Evolutionary conservation across 1,140 invertebrate species (phyloP).

Genomic region (Hypsibius dujardini): DNA sequence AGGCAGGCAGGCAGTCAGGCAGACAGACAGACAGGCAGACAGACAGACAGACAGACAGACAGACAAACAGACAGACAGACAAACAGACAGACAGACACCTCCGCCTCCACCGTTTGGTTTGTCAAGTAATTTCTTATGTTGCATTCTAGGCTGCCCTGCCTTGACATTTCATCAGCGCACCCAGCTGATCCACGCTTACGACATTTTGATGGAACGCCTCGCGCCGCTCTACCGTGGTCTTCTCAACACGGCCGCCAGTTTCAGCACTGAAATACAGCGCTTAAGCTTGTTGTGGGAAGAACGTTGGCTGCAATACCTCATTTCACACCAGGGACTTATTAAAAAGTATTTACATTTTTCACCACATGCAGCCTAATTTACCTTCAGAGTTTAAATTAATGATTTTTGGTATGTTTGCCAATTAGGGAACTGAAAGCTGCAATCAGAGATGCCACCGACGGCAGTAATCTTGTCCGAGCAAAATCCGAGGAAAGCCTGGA

Average conservation of each 20-base stretch:
- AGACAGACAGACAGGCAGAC: no score
- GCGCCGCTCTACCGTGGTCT: neutral
- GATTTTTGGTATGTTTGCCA: neutral
- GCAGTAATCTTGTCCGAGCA: neutral
- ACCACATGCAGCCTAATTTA: neutral
- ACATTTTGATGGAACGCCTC: neutral
- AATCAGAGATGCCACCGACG: neutral
- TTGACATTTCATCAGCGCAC: no score
- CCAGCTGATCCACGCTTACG: neutral
- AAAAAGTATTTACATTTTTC: neutral
- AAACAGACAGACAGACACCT: no score
- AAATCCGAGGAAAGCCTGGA: constrained; percentile 9
- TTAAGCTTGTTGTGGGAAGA: constrained; percentile 7
- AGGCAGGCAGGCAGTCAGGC: no score
- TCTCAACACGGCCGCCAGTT: neutral
- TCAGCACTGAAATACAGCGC: constrained; percentile 6
- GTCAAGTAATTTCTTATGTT: no score
- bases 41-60: no score
- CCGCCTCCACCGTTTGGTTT: no score
- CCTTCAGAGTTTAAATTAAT: neutral
- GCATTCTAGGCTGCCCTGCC: no score
- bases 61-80: no score
- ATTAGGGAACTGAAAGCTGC: neutral
- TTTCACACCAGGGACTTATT: neutral
- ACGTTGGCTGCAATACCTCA: constrained; percentile 11